A percentile compares a stretch with the other conserved stretches of the same genome.
phyloP scores from a whole-genome alignment of 2,888 invertebrate genomes.

The Drosophila pseudotakahashii region DNA sequence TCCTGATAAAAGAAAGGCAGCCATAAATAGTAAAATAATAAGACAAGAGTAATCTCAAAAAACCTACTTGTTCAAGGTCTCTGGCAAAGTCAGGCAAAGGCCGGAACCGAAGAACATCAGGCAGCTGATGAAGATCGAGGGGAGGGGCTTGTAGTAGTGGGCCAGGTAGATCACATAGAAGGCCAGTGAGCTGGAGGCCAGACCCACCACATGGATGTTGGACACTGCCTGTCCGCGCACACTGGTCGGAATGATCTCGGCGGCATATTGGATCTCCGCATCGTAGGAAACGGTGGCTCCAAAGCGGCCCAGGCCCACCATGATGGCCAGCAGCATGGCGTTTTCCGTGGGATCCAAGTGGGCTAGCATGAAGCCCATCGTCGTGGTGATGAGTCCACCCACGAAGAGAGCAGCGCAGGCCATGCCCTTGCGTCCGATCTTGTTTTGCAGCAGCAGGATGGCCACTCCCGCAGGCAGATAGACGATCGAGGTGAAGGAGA shows the following conservation, averaged over 20 bases:
- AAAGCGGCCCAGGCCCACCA: constrained; percentile 86
- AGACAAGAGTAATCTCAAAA: accelerated
- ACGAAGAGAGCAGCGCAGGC: constrained; percentile 85
- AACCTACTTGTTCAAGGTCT: constrained; percentile 85
- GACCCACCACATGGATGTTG: constrained; percentile 86
- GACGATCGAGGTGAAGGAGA: constrained; percentile 85
- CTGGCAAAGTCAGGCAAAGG: constrained; percentile 86
- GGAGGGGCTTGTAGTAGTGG: constrained; percentile 84
- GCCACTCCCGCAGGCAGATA: constrained; percentile 85
- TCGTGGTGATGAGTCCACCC: constrained; percentile 85
- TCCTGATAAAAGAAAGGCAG: constrained; percentile 59
- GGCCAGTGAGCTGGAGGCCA: constrained; percentile 86
- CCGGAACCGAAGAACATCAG: constrained; percentile 85
- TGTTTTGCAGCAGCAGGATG: constrained; percentile 82
- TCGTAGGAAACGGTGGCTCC: constrained; percentile 87
- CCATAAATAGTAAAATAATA: background rate
- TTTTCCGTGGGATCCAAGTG: constrained; percentile 76
- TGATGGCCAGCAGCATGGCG: constrained; percentile 83
- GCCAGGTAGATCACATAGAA: constrained; percentile 86
- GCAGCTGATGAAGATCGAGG: constrained; percentile 85
- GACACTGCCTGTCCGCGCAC: constrained; percentile 87
- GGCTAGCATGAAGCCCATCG: constrained; percentile 84
- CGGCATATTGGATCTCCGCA: constrained; percentile 87
- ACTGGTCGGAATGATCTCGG: constrained; percentile 87
- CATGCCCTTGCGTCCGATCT: constrained; percentile 85